phyloP scores from a whole-genome alignment of 2,797 vertebrate species.

The Tangara arthus region DNA sequence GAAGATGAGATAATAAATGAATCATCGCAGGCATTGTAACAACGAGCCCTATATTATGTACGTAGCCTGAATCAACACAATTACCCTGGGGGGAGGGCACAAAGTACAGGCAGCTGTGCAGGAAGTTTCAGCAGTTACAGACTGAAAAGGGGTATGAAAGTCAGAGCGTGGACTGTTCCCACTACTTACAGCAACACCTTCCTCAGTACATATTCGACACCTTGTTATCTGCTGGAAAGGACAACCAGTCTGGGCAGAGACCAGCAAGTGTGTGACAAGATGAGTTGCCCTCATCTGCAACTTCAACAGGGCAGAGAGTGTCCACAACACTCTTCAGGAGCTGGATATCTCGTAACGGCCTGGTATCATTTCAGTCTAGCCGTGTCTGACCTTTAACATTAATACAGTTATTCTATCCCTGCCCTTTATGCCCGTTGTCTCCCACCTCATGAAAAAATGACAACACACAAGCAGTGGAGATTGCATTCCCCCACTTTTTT shows the following conservation, averaged over 20 bases:
- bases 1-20: constrained; percentile 63
- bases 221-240: neutral
- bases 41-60: constrained; percentile 1
- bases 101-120: neutral
- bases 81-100: neutral
- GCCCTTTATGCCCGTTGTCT: neutral
- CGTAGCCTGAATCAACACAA: constrained; percentile 22
- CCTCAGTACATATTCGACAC: accelerated
- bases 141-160: neutral
- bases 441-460: neutral
- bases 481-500: neutral
- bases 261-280: neutral
- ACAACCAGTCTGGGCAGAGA: neutral
- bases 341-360: neutral
- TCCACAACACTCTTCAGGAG: neutral
- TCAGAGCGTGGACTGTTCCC: neutral
- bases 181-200: neutral
- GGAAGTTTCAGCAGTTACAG: neutral
- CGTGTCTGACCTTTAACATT: neutral
- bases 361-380: neutral
- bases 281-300: neutral
- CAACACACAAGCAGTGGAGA: neutral
- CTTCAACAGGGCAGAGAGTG: neutral
- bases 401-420: neutral
- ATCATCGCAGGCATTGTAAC: constrained; percentile 9